Evolutionary conservation across 2,113 vertebrate species (phyloP), one percentile per base, ranked within the genome.

Genomic region (Phainopepla nitens): DNA sequence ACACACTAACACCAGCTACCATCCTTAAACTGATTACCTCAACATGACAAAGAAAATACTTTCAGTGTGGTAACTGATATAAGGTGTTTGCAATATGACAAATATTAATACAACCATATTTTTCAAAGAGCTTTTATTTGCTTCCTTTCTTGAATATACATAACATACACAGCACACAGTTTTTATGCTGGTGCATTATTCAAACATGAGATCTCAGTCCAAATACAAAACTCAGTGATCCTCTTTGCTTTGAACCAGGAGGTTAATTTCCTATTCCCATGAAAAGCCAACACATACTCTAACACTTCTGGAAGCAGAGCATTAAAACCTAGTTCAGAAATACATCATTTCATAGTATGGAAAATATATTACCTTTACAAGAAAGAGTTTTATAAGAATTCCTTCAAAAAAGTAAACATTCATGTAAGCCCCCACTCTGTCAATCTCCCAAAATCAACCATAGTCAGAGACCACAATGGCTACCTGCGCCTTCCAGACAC

Each of bases 301-400:
- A 80, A 45, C 80, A 96, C 79, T 96, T 89, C 47, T 93, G 90
- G 94, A 98, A 97, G 95, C 79, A 68, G 89, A 90, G 70, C 70
- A 96, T 94, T 96, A 97, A 98, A 97, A 87, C 73, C 80, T 93
- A 96, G 60, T 44, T 93, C 85, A 93, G 96, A 97, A 96, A 93
- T 93, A 90, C 77, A 71, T 95, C 62, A 96, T 95, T 85, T 93
- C 75, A 93, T 91, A 69, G 90, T 98, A 98, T 36, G 87, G 97
- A 98, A 98, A 98, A 98, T 98, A 98, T 97, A 98, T 97, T 70
- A 94, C 92, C 87, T 98, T 97, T 97, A 96, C 96, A 93, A 96
- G 96, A 97, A 98, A 97, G 87, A 96, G 95, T 94, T 96, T 95
- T 96, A 64, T 96, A 97, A 97, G 97, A 98, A 98, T 96, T 96